phyloP scores from a whole-genome alignment of 2,888 invertebrate species.

The Proisotoma minuta region DNA sequence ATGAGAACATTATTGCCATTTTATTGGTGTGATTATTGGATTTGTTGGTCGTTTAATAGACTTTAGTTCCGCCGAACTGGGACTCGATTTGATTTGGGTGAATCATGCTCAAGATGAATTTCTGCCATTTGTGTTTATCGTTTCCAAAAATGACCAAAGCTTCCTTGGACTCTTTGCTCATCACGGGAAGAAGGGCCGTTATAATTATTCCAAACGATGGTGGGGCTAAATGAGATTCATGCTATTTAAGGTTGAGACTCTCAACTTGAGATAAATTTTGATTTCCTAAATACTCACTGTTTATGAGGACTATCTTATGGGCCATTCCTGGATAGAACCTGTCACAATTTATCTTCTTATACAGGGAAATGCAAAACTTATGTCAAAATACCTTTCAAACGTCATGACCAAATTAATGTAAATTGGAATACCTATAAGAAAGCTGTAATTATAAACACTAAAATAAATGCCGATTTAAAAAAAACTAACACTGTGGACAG shows the following conservation, averaged over 20 bases:
- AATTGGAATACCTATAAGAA: constrained; percentile 7
- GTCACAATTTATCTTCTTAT: no score
- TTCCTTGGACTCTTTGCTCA: not conserved
- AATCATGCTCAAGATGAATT: not conserved
- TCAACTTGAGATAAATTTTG: not conserved
- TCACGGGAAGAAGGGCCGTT: not conserved
- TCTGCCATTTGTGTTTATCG: constrained; percentile 2
- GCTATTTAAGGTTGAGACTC: no score
- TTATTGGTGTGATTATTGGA: no score
- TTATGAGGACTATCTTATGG: not conserved
- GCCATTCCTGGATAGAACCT: constrained; percentile 1
- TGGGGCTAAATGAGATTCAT: not conserved
- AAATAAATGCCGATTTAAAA: no score
- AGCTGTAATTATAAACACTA: not conserved
- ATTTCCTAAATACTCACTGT: not conserved
- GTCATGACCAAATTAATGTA: constrained; percentile 2
- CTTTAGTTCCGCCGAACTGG: constrained; percentile 1
- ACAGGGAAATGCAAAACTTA: no score
- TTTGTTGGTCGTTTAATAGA: constrained; percentile 1
- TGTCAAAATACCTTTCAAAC: constrained; percentile 10
- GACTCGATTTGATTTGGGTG: not conserved
- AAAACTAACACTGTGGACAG: constrained; percentile 9
- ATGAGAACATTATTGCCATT: no score
- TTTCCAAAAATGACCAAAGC: not conserved
- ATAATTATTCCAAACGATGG: not conserved